These are phyloP conservation scores for Spermophilus dauricus DNA, from an alignment of 2,113 vertebrate genomes.

Conservation along the genomic window DNA sequence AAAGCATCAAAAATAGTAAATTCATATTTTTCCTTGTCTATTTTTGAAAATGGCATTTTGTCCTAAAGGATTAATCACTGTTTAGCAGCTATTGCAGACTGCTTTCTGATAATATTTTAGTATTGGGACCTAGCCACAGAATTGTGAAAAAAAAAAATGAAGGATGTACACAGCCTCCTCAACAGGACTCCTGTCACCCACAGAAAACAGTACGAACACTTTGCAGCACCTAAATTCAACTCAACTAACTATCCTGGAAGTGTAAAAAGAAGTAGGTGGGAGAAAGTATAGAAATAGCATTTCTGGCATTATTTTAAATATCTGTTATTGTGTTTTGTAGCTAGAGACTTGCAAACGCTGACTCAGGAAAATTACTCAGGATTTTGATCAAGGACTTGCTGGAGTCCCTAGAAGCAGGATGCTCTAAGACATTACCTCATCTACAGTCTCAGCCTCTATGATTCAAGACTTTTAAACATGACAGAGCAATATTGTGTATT, in stretches of 20 bases:
- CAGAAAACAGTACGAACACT: background rate
- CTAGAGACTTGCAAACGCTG: background rate
- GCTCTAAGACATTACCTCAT: background rate
- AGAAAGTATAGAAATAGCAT: background rate
- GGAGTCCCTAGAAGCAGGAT: background rate
- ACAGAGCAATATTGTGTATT: background rate
- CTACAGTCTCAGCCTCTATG: background rate
- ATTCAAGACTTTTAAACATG: background rate
- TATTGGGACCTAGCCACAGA: background rate
- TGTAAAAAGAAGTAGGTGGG: background rate
- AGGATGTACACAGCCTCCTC: background rate
- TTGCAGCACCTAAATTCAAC: background rate
- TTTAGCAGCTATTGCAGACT: background rate
- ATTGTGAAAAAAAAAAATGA: background rate
- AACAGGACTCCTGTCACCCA: background rate
- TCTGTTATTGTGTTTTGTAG: background rate
- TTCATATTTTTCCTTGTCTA: background rate
- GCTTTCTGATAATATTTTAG: background rate
- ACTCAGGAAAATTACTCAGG: background rate
- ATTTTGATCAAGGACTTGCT: background rate
- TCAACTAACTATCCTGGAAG: background rate
- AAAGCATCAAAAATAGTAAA: background rate
- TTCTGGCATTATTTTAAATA: background rate
- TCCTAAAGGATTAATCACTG: background rate
- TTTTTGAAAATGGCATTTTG: conserved; percentile 1